These are phyloP conservation scores for Aldabrachelys gigantea DNA, from an alignment of 2,113 vertebrate species.

Conservation along the genomic window DNA sequence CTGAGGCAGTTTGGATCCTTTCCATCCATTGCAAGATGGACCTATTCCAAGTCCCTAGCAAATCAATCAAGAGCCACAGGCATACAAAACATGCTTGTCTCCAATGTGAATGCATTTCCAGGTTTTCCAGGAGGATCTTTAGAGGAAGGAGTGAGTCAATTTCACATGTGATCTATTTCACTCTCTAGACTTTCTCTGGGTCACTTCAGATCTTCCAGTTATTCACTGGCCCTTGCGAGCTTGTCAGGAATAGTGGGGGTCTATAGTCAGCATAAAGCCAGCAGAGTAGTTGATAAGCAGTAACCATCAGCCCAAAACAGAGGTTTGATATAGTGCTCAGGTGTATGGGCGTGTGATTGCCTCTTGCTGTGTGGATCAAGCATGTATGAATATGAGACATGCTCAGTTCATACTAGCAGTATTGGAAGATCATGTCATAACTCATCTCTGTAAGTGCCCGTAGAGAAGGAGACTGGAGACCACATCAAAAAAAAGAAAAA, in stretches of 20 bases:
- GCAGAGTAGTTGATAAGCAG: fast-evolving
- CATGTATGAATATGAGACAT: fast-evolving
- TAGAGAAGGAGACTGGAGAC: background rate
- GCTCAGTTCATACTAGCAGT: fast-evolving
- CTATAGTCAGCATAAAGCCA: background rate
- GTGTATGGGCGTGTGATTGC: background rate
- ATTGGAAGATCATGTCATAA: background rate
- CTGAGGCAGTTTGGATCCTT: background rate
- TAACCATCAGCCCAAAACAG: background rate
- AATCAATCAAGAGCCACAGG: background rate
- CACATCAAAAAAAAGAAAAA: background rate
- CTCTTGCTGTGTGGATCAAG: background rate
- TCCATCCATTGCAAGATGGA: background rate
- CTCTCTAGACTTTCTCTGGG: background rate
- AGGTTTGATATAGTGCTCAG: background rate
- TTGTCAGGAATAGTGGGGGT: background rate
- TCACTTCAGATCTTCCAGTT: fast-evolving
- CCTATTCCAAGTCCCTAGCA: fast-evolving
- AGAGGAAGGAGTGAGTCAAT: background rate
- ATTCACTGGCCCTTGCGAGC: fast-evolving
- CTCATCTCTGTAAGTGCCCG: fast-evolving
- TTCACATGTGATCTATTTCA: background rate
- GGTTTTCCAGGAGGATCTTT: fast-evolving
- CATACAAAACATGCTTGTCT: fast-evolving
- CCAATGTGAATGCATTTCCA: fast-evolving